Percentiles rank a stretch among this genome's conserved stretches.
Conservation (phyloP, 2,888 invertebrate species). For the Drosophila ustulata region DNA sequence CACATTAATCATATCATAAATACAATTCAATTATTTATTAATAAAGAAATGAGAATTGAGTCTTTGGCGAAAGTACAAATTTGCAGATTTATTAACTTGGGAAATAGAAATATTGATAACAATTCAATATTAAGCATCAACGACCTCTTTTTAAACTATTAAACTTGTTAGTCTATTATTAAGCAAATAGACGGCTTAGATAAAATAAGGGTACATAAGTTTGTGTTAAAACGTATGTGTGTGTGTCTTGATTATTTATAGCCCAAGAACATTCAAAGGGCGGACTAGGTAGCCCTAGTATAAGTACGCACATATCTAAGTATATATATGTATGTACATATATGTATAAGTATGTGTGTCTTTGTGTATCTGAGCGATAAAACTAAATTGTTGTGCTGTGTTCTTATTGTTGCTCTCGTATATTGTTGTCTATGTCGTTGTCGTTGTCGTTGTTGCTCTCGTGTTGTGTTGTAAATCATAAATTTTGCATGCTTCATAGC, state of each 20-base stretch:
- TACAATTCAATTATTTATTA: too few relatives aligned
- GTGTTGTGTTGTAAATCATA: conserved; percentile 74
- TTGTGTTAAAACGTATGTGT: conserved; percentile 3
- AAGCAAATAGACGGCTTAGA: not conserved
- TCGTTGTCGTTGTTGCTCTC: conserved; percentile 49
- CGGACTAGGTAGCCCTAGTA: not conserved
- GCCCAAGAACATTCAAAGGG: conserved; percentile 20
- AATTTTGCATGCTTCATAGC: conserved; percentile 76
- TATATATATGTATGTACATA: too few relatives aligned
- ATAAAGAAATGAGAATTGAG: too few relatives aligned
- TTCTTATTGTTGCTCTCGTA: conserved; percentile 38
- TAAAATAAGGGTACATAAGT: conserved; percentile 12
- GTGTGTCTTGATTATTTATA: conserved; percentile 43
- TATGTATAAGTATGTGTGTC: not conserved
- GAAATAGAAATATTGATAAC: too few relatives aligned
- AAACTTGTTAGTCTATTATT: conserved; percentile 24
- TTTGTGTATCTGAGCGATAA: conserved; percentile 30
- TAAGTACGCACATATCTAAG: not conserved
- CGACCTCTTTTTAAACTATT: too few relatives aligned
- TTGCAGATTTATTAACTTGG: too few relatives aligned
- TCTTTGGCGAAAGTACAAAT: too few relatives aligned
- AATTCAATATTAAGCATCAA: too few relatives aligned
- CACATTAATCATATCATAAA: too few relatives aligned
- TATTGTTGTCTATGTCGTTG: conserved; percentile 28
- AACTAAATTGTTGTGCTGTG: conserved; percentile 31